Conservation (phyloP, 2,797 vertebrate species). For the Catamblyrhynchus diadema region DNA sequence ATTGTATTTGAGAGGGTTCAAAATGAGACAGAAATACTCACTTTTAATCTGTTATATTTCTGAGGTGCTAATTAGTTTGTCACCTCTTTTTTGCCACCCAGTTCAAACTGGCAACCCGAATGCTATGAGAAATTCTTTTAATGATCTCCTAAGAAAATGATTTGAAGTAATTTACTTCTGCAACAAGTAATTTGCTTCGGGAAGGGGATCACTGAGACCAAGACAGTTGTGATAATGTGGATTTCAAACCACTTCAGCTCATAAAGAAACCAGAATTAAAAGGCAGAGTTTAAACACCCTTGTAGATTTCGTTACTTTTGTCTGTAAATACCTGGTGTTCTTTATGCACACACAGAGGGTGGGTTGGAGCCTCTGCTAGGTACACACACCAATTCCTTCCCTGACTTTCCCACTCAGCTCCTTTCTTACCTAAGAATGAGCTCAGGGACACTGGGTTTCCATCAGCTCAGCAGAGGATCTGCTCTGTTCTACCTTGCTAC, state of each 20-base stretch:
- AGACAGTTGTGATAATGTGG: background rate
- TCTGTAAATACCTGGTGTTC: background rate
- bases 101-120: constrained; percentile 39
- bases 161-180: background rate
- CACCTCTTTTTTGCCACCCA: constrained; percentile 29
- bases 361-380: background rate
- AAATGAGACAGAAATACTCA: constrained; percentile 34
- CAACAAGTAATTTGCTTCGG: background rate
- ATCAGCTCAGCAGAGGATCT: background rate
- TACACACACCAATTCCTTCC: background rate
- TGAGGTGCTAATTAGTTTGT: constrained; percentile 43
- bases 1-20: constrained; percentile 9
- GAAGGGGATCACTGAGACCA: background rate
- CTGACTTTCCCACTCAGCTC: background rate
- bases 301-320: background rate
- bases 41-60: constrained; percentile 37
- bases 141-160: background rate
- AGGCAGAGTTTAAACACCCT: background rate
- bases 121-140: constrained; percentile 25
- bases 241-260: background rate
- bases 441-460: background rate
- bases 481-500: background rate
- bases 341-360: background rate
- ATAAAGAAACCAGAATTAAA: background rate
- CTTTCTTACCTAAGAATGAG: background rate